phyloP scores from a whole-genome alignment of 1,140 invertebrate genomes.

The Hirudo medicinalis region DNA sequence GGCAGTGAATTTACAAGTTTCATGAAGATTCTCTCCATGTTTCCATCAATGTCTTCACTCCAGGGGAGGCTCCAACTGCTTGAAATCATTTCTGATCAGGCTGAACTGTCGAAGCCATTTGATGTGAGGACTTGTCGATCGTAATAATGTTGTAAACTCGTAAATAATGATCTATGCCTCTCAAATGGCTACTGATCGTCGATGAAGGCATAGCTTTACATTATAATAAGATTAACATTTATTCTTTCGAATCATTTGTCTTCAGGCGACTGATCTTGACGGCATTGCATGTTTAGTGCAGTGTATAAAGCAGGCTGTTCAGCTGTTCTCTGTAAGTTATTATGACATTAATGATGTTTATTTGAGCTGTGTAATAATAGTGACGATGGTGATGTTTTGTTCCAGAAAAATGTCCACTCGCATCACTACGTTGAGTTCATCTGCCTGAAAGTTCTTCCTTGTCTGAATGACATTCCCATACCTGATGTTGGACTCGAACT shows the following conservation, averaged over 20 bases:
- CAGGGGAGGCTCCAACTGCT: conserved; percentile 72
- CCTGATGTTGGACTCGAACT: conserved; percentile 61
- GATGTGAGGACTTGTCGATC: conserved; percentile 43
- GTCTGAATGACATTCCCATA: conserved; percentile 40
- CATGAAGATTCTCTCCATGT: conserved; percentile 67
- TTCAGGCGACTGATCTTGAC: conserved; percentile 44
- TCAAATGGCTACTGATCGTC: neutral
- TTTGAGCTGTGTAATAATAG: neutral
- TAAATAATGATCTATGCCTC: neutral
- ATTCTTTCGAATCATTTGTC: neutral
- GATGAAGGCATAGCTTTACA: neutral
- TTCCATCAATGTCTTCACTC: conserved; percentile 63
- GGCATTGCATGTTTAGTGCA: conserved; percentile 65
- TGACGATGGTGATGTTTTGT: conserved; percentile 30
- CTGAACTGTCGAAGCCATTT: conserved; percentile 59
- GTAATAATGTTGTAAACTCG: neutral
- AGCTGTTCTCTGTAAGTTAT: conserved; percentile 69
- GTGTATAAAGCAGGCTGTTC: conserved; percentile 67
- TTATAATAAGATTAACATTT: too few species aligned
- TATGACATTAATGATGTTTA: neutral
- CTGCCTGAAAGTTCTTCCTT: conserved; percentile 66
- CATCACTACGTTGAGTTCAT: conserved; percentile 72
- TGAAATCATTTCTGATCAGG: conserved; percentile 66
- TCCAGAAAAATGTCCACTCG: conserved; percentile 71
- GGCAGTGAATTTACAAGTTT: conserved; percentile 80